Percentiles rank a stretch among this genome's conserved stretches.
Conservation (phyloP, 64 coral and sea anemone species). For the Stylophora pistillata region DNA sequence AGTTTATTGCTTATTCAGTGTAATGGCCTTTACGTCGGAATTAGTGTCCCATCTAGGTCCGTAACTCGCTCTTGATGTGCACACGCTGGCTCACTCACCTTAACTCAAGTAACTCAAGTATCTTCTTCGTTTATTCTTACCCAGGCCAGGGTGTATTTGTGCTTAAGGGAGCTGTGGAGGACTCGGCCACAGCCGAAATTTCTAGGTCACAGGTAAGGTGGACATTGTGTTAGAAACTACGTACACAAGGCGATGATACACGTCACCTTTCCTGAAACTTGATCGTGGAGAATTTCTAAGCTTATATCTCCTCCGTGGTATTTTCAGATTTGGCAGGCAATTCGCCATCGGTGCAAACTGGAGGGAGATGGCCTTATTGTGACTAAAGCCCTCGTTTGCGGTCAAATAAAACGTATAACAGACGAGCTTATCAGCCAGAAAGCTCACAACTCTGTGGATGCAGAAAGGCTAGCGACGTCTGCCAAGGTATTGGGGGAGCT, state of each 20-base stretch:
- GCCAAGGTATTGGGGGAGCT: constrained; percentile 73
- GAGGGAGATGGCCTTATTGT: constrained; percentile 65
- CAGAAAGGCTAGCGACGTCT: constrained; percentile 31
- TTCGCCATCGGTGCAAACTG: constrained; percentile 70
- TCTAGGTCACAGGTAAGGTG: constrained; percentile 82
- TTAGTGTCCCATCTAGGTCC: too few relatives aligned
- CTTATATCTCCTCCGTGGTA: not conserved
- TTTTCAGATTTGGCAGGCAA: constrained; percentile 78
- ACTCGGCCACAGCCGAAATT: constrained; percentile 90
- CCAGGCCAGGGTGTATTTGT: constrained; percentile 73
- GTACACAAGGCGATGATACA: not conserved
- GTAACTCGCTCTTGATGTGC: too few relatives aligned
- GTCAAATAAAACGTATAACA: constrained; percentile 24
- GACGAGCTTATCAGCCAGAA: constrained; percentile 37
- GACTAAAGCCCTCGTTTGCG: constrained; percentile 48
- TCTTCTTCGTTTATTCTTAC: not conserved
- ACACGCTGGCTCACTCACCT: not conserved
- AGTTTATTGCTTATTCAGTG: too few relatives aligned
- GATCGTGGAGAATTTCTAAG: not conserved
- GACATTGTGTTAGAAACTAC: too few relatives aligned
- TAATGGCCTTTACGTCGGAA: too few relatives aligned
- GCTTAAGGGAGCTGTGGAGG: constrained; percentile 79
- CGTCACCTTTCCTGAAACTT: not conserved
- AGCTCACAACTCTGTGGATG: constrained; percentile 17
- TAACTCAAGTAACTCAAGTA: not conserved